These are phyloP conservation scores for Leptatherina wallacei DNA, from an alignment of 2,797 vertebrate species.

Conservation along the genomic window DNA sequence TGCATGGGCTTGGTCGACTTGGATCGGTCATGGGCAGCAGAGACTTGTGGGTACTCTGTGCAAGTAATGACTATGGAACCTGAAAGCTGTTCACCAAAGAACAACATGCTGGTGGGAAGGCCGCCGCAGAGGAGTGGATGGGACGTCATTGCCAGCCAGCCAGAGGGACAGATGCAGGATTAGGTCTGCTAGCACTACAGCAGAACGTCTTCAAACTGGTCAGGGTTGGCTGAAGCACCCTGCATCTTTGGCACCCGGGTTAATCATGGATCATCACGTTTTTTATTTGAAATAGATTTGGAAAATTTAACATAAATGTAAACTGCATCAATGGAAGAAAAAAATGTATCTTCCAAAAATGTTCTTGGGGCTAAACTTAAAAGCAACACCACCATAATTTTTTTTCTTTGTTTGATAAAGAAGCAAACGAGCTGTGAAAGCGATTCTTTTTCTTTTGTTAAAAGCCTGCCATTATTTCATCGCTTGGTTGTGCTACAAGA, in stretches of 20 bases:
- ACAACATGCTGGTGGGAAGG: slow-evolving; percentile 93
- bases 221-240: slow-evolving; percentile 27
- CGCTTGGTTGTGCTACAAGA: slow-evolving; percentile 1
- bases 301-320: slow-evolving; percentile 16
- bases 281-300: neutral
- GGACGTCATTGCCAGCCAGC: slow-evolving; percentile 12
- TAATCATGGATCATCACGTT: neutral
- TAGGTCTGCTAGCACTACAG: slow-evolving; percentile 13
- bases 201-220: slow-evolving; percentile 17
- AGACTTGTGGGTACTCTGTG: slow-evolving; percentile 87
- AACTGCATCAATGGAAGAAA: slow-evolving; percentile 12
- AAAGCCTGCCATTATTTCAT: slow-evolving; percentile 8
- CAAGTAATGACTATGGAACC: slow-evolving; percentile 95
- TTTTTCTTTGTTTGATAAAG: neutral
- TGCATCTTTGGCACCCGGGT: slow-evolving; percentile 3
- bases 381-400: neutral
- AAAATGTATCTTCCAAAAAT: slow-evolving; percentile 2
- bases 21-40: slow-evolving; percentile 93
- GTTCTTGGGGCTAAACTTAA: slow-evolving; percentile 6
- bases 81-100: slow-evolving; percentile 96
- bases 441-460: neutral
- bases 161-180: slow-evolving; percentile 37
- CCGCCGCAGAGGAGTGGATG: slow-evolving; percentile 14
- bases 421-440: neutral
- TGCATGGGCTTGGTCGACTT: slow-evolving; percentile 98